phyloP scores from a whole-genome alignment of 37 sponge, comb jelly and placozoan species.

The Petrosia ficiformis region DNA sequence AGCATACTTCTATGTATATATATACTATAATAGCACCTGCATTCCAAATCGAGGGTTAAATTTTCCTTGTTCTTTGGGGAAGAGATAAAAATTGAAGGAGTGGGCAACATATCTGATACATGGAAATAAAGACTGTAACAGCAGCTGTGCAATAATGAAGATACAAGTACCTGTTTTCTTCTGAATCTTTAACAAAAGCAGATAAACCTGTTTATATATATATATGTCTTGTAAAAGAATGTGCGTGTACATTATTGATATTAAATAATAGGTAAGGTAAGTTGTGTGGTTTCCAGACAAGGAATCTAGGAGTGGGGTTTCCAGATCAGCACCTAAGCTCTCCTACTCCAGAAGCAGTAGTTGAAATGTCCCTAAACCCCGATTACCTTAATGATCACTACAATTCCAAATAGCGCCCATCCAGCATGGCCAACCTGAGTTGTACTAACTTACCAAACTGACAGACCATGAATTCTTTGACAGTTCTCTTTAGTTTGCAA shows the following conservation, averaged over 20 bases:
- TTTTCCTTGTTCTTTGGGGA: slow-evolving; percentile 23
- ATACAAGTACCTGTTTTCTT: slow-evolving; percentile 1
- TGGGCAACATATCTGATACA: slow-evolving; percentile 49
- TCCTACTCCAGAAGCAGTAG: too few species aligned
- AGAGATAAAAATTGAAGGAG: slow-evolving; percentile 60
- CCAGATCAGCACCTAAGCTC: too few species aligned
- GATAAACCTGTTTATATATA: slow-evolving; percentile 37
- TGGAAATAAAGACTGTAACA: slow-evolving; percentile 11
- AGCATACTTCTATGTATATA: too few species aligned
- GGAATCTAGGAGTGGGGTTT: too few species aligned
- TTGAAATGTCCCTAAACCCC: too few species aligned
- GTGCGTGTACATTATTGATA: too few species aligned
- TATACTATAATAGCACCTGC: neutral
- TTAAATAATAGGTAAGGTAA: neutral
- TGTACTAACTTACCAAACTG: slow-evolving; percentile 54
- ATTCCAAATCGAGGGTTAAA: slow-evolving; percentile 11
- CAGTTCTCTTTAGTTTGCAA: slow-evolving; percentile 46
- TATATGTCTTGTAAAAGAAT: too few species aligned
- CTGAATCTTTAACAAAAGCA: slow-evolving; percentile 43
- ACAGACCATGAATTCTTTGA: slow-evolving; percentile 53
- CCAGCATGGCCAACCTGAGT: too few species aligned
- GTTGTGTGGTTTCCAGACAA: neutral
- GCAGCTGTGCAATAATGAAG: neutral
- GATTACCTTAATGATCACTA: too few species aligned
- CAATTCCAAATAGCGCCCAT: too few species aligned